A percentile compares a stretch with the other conserved stretches of the same genome.
These are phyloP conservation scores for Oreochromis niloticus DNA, from an alignment of 2,113 vertebrate species.

Conservation along the genomic window DNA sequence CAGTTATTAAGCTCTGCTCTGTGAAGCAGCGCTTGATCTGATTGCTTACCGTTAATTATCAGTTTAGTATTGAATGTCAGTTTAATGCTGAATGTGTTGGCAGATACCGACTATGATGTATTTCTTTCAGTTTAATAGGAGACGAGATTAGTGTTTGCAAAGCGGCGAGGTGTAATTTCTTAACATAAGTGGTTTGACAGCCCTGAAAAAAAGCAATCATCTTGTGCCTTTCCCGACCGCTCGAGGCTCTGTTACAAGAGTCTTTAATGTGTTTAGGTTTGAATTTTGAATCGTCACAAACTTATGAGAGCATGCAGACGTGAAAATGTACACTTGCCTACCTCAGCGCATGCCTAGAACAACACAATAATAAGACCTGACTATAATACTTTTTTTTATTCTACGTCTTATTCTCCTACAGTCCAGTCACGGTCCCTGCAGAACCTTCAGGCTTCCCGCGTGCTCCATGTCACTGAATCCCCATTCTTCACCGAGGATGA, in stretches of 20 bases:
- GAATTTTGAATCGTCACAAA: background rate
- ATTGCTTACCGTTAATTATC: background rate
- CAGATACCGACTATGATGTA: background rate
- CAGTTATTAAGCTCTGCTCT: background rate
- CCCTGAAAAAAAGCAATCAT: background rate
- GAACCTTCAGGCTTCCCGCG: conserved; percentile 79
- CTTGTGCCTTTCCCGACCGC: background rate
- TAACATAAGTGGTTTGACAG: background rate
- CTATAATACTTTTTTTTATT: background rate
- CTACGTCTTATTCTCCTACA: conserved; percentile 34
- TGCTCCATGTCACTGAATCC: conserved; percentile 46
- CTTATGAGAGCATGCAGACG: fast-evolving
- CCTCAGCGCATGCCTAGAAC: background rate
- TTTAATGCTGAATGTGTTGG: background rate
- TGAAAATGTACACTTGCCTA: background rate
- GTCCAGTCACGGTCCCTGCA: conserved; percentile 94
- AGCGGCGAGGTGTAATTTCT: conserved; percentile 14
- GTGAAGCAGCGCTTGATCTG: background rate
- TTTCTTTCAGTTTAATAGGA: background rate
- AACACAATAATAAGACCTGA: background rate
- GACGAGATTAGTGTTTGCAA: background rate
- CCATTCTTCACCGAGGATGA: conserved; percentile 42
- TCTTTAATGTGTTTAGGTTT: background rate
- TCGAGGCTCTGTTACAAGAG: background rate
- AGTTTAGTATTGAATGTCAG: background rate